These are phyloP conservation scores for Epirrhoe alternata DNA, from an alignment of 2,888 invertebrate genomes.

Conservation along the genomic window DNA sequence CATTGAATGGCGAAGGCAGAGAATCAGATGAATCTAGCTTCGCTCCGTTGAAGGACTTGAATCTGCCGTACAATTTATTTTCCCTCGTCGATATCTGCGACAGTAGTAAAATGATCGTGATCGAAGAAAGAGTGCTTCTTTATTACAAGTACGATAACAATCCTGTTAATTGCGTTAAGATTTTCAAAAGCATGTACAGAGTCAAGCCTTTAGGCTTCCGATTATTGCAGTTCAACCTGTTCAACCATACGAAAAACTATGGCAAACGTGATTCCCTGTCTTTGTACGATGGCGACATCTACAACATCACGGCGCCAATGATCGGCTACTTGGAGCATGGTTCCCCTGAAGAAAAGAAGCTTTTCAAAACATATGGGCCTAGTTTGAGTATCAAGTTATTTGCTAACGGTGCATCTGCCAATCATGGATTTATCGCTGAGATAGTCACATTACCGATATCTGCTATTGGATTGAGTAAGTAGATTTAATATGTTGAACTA, in stretches of 20 bases:
- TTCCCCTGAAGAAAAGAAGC: constrained; percentile 88
- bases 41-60: constrained; percentile 91
- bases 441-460: constrained; percentile 97
- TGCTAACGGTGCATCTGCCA: constrained; percentile 97
- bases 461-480: constrained; percentile 94
- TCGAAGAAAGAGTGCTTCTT: constrained; percentile 95
- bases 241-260: constrained; percentile 92
- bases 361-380: constrained; percentile 90
- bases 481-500: not conserved
- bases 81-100: constrained; percentile 98
- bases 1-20: constrained; percentile 96
- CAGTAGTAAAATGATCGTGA: constrained; percentile 94
- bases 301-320: constrained; percentile 90
- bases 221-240: constrained; percentile 95
- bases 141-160: constrained; percentile 99
- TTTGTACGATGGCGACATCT: constrained; percentile 96
- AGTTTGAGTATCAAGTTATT: constrained; percentile 95
- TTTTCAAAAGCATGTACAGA: constrained; percentile 94
- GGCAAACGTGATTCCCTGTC: constrained; percentile 93
- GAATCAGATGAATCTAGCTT: constrained; percentile 96
- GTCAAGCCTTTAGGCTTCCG: constrained; percentile 96
- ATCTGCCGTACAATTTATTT: constrained; percentile 95
- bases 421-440: constrained; percentile 98
- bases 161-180: constrained; percentile 98
- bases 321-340: constrained; percentile 90